These are phyloP conservation scores for Alligator mississippiensis DNA, from an alignment of 2,113 vertebrate species.

Conservation along the genomic window DNA sequence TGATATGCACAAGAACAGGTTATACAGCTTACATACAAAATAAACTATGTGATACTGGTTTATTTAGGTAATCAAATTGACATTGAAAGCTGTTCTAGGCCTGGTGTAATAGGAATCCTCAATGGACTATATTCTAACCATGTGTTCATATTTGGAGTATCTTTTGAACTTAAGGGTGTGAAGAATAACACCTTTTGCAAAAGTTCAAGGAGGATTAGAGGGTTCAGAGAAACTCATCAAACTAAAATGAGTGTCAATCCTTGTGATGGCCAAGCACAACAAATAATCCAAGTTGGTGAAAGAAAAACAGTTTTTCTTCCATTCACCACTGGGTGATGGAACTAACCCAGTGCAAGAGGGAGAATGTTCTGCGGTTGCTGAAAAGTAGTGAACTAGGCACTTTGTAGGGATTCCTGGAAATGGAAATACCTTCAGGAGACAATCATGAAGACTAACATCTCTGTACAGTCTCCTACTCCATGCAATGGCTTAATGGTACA, in stretches of 20 bases:
- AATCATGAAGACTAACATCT: neutral
- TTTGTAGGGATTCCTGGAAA: accelerated
- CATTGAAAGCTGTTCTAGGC: neutral
- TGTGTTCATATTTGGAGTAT: too few relatives aligned
- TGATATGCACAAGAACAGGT: too few relatives aligned
- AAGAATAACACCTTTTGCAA: neutral
- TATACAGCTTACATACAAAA: too few relatives aligned
- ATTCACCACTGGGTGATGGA: neutral
- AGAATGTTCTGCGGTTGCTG: accelerated
- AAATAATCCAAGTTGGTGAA: too few relatives aligned
- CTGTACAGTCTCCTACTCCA: neutral
- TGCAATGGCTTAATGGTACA: neutral
- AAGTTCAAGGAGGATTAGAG: accelerated
- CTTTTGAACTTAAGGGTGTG: too few relatives aligned
- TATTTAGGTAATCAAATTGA: neutral
- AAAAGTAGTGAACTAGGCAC: neutral
- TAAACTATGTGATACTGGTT: neutral
- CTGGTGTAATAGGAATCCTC: neutral
- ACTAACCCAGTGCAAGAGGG: neutral
- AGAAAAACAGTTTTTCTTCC: too few relatives aligned
- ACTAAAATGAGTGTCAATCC: too few relatives aligned
- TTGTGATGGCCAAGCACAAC: too few relatives aligned
- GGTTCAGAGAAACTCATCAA: neutral
- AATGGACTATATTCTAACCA: neutral
- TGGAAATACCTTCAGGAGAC: neutral